A percentile compares a stretch with the other conserved stretches of the same genome.
These are phyloP conservation scores for Spinus pinus DNA, from an alignment of 2,797 vertebrate genomes.

Conservation along the genomic window DNA sequence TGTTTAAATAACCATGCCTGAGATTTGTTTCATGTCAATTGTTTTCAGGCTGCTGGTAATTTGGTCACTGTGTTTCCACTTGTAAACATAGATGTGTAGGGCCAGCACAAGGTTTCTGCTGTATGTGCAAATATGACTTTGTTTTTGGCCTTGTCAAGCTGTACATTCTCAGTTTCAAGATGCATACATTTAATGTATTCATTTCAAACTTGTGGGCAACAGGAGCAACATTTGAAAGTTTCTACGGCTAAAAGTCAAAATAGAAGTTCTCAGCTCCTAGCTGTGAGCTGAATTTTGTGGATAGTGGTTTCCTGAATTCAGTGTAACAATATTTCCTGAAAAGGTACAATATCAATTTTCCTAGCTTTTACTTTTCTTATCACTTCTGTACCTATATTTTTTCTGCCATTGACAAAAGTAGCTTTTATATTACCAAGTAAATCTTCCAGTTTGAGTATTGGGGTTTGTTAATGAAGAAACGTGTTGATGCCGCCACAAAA, in stretches of 20 bases:
- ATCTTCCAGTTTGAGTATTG: neutral
- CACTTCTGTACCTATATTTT: neutral
- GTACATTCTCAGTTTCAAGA: neutral
- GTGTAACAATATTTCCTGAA: neutral
- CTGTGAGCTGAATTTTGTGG: neutral
- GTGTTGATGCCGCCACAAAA: neutral
- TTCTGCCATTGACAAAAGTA: neutral
- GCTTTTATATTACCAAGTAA: neutral
- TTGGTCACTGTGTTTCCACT: neutral
- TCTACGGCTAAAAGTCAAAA: neutral
- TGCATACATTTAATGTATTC: neutral
- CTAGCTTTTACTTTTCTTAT: neutral
- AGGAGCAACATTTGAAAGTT: neutral
- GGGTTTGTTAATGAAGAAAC: neutral
- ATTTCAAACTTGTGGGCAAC: neutral
- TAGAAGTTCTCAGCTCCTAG: neutral
- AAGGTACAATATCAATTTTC: neutral
- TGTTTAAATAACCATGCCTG: neutral
- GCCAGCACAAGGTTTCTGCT: neutral
- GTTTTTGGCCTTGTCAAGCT: neutral
- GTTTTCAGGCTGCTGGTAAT: neutral
- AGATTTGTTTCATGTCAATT: neutral
- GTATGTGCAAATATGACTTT: neutral
- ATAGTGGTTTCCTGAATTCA: neutral
- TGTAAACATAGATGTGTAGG: accelerated